Evolutionary conservation across 2,113 vertebrate species (phyloP), one percentile per base, ranked within the genome.

Genomic region (Mustelus asterias): DNA sequence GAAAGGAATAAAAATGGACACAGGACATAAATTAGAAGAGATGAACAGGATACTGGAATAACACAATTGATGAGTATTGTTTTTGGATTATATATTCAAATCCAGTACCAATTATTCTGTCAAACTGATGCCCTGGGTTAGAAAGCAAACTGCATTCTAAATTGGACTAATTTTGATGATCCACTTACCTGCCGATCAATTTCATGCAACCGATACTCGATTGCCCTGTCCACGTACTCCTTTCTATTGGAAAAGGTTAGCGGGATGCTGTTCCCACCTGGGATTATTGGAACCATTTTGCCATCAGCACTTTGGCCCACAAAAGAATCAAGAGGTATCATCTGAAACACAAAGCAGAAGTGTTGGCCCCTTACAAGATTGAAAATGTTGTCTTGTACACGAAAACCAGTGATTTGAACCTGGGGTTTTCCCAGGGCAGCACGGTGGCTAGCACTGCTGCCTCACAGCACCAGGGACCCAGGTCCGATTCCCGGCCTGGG

Each of bases 261-360:
- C 69, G 98, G 98, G 96, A 98, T 98, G 96, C 98, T 98, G 97
- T 98, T 98, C 96, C 98, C 98, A 96, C 98, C 98, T 93, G 98
- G 98, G 90, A 98, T 98, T 97, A 98, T 98, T 96, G 98, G 98
- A 96, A 98, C 98, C 98, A 98, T 98, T 97, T 98, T 98, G 60
- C 98, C 98, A 97, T 98, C 98, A 96, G 98, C 98, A 96, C 98
- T 98, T 96, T 98, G 98, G 96, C 98, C 98, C 96, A 98, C 98
- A 96, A 98, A 98, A 96, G 98, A 98, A 97, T 98, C 98, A 96
- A 98, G 97, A 96, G 98, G 98, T 97, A 98, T 98, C 98, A 98
- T 98, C 98, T 98, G 96, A 96, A 97, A 69, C 16, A 48, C 41
- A 60, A 33, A 70, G 33, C 13, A 63, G 1, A 54, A 76, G 4